Evolutionary conservation across 2,888 invertebrate species (phyloP).

Genomic region (Entomobrya proxima): DNA sequence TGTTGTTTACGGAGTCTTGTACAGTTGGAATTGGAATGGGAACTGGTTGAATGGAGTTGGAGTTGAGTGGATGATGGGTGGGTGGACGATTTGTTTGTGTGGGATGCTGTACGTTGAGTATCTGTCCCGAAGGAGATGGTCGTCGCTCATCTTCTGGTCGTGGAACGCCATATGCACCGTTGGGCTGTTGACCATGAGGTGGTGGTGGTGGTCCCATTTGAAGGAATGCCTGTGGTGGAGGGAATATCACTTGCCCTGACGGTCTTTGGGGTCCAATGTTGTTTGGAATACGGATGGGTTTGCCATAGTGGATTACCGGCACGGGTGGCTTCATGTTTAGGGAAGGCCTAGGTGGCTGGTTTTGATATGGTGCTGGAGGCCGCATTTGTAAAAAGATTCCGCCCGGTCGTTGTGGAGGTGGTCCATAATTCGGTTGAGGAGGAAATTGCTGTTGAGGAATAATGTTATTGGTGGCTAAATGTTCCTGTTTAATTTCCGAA

Average conservation of each 20-base stretch:
- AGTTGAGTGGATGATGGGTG: background rate
- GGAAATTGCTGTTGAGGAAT: constrained; percentile 2
- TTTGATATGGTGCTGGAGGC: constrained; percentile 53
- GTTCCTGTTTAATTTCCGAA: background rate
- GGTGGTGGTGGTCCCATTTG: constrained; percentile 57
- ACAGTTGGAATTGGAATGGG: constrained; percentile 55
- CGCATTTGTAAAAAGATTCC: constrained; percentile 58
- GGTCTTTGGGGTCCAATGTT: constrained; percentile 62
- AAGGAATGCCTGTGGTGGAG: constrained; percentile 55
- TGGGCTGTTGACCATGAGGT: background rate
- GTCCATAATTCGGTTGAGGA: constrained; percentile 48
- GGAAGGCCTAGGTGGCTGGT: constrained; percentile 42
- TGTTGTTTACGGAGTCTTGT: constrained; percentile 21
- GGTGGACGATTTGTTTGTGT: background rate
- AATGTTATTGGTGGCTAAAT: background rate
- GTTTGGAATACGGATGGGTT: constrained; percentile 50
- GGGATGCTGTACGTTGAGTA: constrained; percentile 48
- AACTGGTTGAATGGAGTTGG: constrained; percentile 60
- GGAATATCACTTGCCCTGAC: constrained; percentile 63
- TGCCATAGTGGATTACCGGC: constrained; percentile 52
- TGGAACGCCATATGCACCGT: constrained; percentile 31
- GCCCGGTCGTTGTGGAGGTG: constrained; percentile 8
- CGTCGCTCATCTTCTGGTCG: constrained; percentile 57
- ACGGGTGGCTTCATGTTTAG: constrained; percentile 56
- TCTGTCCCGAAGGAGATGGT: constrained; percentile 57